phyloP scores from a whole-genome alignment of 2,113 vertebrate genomes.

The Pleuronectes platessa region DNA sequence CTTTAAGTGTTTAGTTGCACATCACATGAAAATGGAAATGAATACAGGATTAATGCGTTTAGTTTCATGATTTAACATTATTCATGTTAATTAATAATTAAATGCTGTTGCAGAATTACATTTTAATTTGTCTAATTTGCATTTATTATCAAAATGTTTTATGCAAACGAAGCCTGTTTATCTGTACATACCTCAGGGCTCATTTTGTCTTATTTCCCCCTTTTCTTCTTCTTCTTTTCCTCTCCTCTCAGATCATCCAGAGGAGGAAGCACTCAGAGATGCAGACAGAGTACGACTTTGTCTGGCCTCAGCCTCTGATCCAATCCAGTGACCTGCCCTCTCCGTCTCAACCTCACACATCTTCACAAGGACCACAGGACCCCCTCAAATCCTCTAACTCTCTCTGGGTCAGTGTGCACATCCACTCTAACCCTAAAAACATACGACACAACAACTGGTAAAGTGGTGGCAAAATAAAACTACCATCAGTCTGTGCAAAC shows the following conservation, averaged over 20 bases:
- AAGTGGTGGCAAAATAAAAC: too few species aligned
- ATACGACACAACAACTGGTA: not conserved
- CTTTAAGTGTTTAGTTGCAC: not conserved
- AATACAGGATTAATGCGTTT: not conserved
- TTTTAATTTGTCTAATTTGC: conserved; percentile 4
- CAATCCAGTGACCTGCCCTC: conserved; percentile 75
- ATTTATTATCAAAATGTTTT: not conserved
- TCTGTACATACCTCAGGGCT: not conserved
- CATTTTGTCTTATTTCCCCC: not conserved
- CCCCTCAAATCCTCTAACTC: conserved; percentile 73
- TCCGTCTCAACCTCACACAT: conserved; percentile 73
- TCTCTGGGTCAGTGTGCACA: conserved; percentile 87
- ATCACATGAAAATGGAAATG: not conserved
- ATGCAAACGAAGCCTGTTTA: not conserved
- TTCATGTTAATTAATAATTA: conserved; percentile 15
- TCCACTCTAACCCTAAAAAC: not conserved
- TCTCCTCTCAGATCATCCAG: conserved; percentile 87
- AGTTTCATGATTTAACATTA: conserved; percentile 30
- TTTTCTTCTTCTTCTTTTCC: not conserved
- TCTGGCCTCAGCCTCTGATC: conserved; percentile 84
- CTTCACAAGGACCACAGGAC: conserved; percentile 69
- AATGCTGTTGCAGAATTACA: conserved; percentile 7
- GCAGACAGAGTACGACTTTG: conserved; percentile 84
- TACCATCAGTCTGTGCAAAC: not conserved
- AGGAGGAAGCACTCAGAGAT: conserved; percentile 89